Base-by-base conservation (phyloP, 2,888 invertebrate genomes). In the Stenurella melanura region DNA sequence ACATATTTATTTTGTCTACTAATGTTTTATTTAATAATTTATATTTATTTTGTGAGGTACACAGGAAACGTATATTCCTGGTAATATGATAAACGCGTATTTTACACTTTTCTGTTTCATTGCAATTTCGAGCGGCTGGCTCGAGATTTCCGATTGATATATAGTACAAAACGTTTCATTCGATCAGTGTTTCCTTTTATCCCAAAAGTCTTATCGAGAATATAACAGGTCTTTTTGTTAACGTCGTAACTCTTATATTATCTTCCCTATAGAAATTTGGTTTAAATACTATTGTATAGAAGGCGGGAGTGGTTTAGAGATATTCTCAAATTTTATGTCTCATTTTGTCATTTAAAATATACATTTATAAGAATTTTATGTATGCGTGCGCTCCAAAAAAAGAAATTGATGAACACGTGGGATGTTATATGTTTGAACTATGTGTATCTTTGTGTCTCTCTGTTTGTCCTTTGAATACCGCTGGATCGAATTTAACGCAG, bases 111-210 rank as follows among this genome's bases (percentile, higher is more conserved):
- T 34, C 61, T 58, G 63, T 12, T 50, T 50, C n/a, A 5, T 26
- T 4, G 26, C 11, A 15, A 63, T 61, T n/a, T n/a, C n/a, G n/a
- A n/a, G n/a, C 38, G 1, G 10, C 69, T 7, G n/a, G 21, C 17
- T 2, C 34, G 68, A 50, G 15, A 50, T 68, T 68, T 68, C 26
- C 30, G 12, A 63, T 63, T 63, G 38, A 63, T 38, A 63, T 63
- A 63, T 10, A 34, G 38, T 10, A 63, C 63, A 63, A 38, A 38
- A 60, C 60, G n/a, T 6, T 63, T 18, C 11, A 63, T 63, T 34
- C 17, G 38, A 17, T 9, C 17, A 34, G 63, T 2, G 12, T 38
- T 17, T 34, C 17, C 63, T 38, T 12, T 63, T 63, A 63, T 63
- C 38, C 63, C 38, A 30, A 63, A 30, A 34, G 63, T 63, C 9